Conservation (phyloP, 1,140 invertebrate species). For the Ips typographus region DNA sequence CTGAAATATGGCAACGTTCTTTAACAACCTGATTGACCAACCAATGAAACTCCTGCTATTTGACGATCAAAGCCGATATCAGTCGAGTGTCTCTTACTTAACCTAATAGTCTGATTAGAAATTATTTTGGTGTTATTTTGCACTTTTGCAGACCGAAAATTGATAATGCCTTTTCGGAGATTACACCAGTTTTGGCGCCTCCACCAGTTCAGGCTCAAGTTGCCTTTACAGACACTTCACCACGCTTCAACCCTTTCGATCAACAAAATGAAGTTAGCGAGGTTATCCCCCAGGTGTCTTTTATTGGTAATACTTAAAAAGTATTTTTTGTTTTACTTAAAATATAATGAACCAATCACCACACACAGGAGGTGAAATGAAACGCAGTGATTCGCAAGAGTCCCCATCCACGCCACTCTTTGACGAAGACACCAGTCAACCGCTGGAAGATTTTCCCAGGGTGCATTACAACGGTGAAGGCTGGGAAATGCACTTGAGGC, state of each 20-base stretch:
- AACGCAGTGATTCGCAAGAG: conserved; percentile 69
- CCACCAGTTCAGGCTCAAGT: conserved; percentile 61
- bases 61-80: too few relatives aligned
- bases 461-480: conserved; percentile 78
- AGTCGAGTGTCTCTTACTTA: too few relatives aligned
- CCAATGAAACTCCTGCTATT: too few relatives aligned
- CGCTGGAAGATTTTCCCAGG: conserved; percentile 85
- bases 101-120: too few relatives aligned
- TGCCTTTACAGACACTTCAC: conserved; percentile 57
- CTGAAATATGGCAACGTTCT: too few relatives aligned
- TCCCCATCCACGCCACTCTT: conserved; percentile 89
- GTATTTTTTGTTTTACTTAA: not conserved
- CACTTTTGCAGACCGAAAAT: conserved; percentile 60
- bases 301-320: conserved; percentile 38
- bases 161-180: conserved; percentile 48
- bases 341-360: not conserved
- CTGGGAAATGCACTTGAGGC: conserved; percentile 95
- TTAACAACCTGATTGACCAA: too few relatives aligned
- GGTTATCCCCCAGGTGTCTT: conserved; percentile 47
- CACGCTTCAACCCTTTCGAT: conserved; percentile 75
- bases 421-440: conserved; percentile 92
- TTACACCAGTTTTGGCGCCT: conserved; percentile 73
- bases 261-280: conserved; percentile 60
- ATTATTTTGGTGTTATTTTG: too few relatives aligned
- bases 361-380: conserved; percentile 35